Conservation (phyloP, 1,140 invertebrate genomes). For the Saccostrea echinata region DNA sequence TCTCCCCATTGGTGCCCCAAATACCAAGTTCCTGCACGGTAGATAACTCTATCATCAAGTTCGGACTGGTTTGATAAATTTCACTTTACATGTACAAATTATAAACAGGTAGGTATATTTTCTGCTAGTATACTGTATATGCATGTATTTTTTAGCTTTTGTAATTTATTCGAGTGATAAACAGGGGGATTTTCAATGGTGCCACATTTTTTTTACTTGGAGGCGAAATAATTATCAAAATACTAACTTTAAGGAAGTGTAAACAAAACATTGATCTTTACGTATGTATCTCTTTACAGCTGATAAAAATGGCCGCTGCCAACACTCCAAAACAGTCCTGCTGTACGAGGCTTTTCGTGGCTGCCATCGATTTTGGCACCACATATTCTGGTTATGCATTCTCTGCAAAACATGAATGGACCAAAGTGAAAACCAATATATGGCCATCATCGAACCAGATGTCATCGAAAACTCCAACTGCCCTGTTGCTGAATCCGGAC, state of each 20-base stretch:
- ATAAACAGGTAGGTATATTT: too few species aligned
- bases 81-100: too few species aligned
- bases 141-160: too few species aligned
- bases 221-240: too few species aligned
- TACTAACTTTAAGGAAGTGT: not conserved
- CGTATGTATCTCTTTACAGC: not conserved
- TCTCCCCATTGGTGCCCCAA: not conserved
- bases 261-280: not conserved
- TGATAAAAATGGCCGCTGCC: not conserved
- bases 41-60: not conserved
- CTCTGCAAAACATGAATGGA: conserved; percentile 64
- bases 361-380: conserved; percentile 84
- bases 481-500: conserved; percentile 38
- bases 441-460: conserved; percentile 43
- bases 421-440: conserved; percentile 49
- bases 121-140: too few species aligned
- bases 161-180: too few species aligned
- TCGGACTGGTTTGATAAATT: not conserved
- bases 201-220: too few species aligned
- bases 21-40: not conserved
- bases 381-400: conserved; percentile 84
- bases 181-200: too few species aligned
- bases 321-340: conserved; percentile 28
- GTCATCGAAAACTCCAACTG: conserved; percentile 50
- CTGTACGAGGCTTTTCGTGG: conserved; percentile 77